Conservation (phyloP, 2,113 vertebrate genomes). For the Chionomys nivalis region DNA sequence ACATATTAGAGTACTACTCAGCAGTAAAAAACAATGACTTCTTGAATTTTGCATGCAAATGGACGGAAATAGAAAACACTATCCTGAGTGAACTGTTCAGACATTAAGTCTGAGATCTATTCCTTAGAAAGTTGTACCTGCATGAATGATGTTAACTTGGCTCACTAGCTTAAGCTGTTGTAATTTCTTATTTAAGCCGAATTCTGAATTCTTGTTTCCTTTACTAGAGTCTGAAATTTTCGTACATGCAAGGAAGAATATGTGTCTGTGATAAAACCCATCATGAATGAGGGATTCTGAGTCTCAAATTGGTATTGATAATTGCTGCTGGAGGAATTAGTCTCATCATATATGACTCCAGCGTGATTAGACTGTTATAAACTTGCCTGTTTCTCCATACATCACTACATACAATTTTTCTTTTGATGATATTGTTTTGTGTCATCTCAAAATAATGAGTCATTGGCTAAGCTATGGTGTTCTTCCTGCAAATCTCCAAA, state of each 20-base stretch:
- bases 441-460: background rate
- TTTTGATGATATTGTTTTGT: background rate
- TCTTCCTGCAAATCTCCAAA: background rate
- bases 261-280: background rate
- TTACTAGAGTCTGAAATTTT: background rate
- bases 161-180: background rate
- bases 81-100: too few species aligned
- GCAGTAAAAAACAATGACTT: too few species aligned
- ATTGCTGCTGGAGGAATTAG: background rate
- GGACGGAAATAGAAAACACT: too few species aligned
- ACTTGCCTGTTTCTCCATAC: background rate
- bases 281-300: background rate
- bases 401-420: fast-evolving
- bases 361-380: background rate
- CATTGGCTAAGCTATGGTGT: background rate
- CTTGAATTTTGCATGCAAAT: too few species aligned
- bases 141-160: too few species aligned
- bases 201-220: background rate
- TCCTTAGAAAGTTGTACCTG: background rate
- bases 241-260: background rate
- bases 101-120: background rate
- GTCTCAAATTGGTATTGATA: background rate
- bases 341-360: background rate
- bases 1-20: too few species aligned
- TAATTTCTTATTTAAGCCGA: conserved; percentile 9